Evolutionary conservation across 1,140 invertebrate genomes (phyloP).

Genomic region (Helicoverpa zea): DNA sequence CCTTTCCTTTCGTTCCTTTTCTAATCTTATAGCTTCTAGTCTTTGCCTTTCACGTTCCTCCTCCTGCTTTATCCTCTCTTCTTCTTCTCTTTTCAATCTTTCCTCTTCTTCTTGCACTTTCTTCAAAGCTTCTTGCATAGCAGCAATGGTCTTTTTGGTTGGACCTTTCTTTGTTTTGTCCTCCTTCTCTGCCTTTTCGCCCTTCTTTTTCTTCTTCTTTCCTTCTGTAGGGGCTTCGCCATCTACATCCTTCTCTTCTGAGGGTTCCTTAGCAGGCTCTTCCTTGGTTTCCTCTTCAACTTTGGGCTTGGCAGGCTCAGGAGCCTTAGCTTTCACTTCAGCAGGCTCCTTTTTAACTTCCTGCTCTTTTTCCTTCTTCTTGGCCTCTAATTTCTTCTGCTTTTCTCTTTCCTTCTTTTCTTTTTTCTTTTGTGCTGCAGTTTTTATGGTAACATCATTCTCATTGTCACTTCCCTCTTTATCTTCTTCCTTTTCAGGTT

Average conservation of each 20-base stretch:
- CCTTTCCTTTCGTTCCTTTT: slow-evolving; percentile 95
- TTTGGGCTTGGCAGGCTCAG: slow-evolving; percentile 66
- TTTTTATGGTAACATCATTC: slow-evolving; percentile 90
- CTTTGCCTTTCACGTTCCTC: slow-evolving; percentile 92
- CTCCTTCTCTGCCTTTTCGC: slow-evolving; percentile 80
- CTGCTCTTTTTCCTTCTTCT: slow-evolving; percentile 87
- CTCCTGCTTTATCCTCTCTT: slow-evolving; percentile 91
- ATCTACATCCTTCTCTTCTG: slow-evolving; percentile 72
- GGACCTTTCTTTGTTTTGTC: slow-evolving; percentile 89
- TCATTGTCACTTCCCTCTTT: slow-evolving; percentile 87
- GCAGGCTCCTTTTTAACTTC: slow-evolving; percentile 74
- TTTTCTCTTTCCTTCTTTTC: slow-evolving; percentile 95
- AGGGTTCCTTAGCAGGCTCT: slow-evolving; percentile 68
- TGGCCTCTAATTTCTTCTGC: slow-evolving; percentile 90
- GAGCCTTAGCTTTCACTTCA: slow-evolving; percentile 71
- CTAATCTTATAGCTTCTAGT: slow-evolving; percentile 92
- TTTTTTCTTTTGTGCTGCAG: slow-evolving; percentile 94
- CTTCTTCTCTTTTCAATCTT: slow-evolving; percentile 91
- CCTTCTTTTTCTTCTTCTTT: slow-evolving; percentile 88
- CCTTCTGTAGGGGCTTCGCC: slow-evolving; percentile 84
- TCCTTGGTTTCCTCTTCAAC: slow-evolving; percentile 60
- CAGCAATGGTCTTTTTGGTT: slow-evolving; percentile 92
- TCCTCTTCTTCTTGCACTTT: slow-evolving; percentile 97
- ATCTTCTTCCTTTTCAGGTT: slow-evolving; percentile 83
- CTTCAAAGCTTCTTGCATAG: slow-evolving; percentile 96